Base-by-base conservation (phyloP, 2,797 vertebrate species). In the Parotocinclus haroldoi region DNA sequence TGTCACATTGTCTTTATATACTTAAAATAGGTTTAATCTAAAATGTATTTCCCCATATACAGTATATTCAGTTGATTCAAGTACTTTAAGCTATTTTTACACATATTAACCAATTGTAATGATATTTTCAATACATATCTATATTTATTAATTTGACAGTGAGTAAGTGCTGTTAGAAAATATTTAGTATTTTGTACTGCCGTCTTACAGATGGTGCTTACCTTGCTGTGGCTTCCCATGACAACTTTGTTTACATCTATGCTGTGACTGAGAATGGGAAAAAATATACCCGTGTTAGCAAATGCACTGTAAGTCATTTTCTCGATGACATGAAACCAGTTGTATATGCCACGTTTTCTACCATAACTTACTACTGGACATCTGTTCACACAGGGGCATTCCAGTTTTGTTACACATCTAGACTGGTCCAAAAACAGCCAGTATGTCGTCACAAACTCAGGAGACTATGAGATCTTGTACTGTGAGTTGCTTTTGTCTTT, bases 241-340 rank as follows among this genome's bases (percentile, higher is more conserved):
- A 96, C 81, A 96, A 96, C 87, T 92, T 94, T 82, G 89, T 95
- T 85, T 96, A 96, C 89, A 87, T 96, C 82, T 96, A 96, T 53
- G 85, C 86, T 12, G 94, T 95, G 79, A 88, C 89, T 6, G 94
- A 96, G 72, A 89, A 87, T 0, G 95, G 94, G 61, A 85, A 88
- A 45, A 95, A 94, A 80, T 95, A 94, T 84, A 91, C 85, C 79
- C 92, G 94, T 0, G 82, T 89, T 59, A 93, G 93, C 71, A 94
- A 93, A 85, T 96, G 95, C 84, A 89, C 89, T 50, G 95, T 96
- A 54, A 89, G 94, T 87, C 50, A 48, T 52, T 12, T 45, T 3
- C 14, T 46, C 1, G 14, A 14, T 50, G 7, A 8, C 13, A 14
- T 13, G 13, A 12, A 7, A 13, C n/a, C 8, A 46, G 12, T 9